Evolutionary conservation across 2,113 vertebrate species (phyloP).

Genomic region (Catharus minimus): DNA sequence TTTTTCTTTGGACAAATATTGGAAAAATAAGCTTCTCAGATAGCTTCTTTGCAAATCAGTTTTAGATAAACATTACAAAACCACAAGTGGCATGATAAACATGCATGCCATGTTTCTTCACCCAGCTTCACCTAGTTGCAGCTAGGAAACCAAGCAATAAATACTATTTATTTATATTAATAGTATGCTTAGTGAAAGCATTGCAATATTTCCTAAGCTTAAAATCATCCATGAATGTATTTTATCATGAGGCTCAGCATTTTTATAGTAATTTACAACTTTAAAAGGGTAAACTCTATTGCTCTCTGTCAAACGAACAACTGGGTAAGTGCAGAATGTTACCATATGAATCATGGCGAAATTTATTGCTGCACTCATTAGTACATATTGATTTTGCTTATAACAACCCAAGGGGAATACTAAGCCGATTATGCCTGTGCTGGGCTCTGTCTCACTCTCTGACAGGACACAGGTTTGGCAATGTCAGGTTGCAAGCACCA

Average conservation of each 20-base stretch:
- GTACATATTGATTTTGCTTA: conserved; percentile 76
- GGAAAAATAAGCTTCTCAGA: conserved; percentile 28
- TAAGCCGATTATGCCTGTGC: conserved; percentile 48
- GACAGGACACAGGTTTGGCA: background rate
- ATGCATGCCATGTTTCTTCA: conserved; percentile 63
- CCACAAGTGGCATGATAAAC: conserved; percentile 70
- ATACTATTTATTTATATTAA: conserved; percentile 83
- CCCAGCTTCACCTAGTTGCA: conserved; percentile 59
- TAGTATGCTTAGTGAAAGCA: conserved; percentile 79
- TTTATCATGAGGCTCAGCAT: conserved; percentile 75
- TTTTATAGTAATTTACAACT: conserved; percentile 80
- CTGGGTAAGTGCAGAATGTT: conserved; percentile 71
- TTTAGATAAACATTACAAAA: conserved; percentile 70
- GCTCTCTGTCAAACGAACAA: conserved; percentile 74
- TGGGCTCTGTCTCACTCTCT: background rate
- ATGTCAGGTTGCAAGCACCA: background rate
- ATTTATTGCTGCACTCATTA: conserved; percentile 80
- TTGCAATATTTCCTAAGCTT: conserved; percentile 77
- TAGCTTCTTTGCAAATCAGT: conserved; percentile 55
- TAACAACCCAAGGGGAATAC: conserved; percentile 72
- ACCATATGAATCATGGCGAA: conserved; percentile 69
- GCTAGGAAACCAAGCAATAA: conserved; percentile 73
- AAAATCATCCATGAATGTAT: conserved; percentile 73
- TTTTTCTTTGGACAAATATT: background rate
- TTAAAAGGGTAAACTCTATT: conserved; percentile 78